These are phyloP conservation scores for Nipponacmea schrenckii DNA, from an alignment of 2,888 invertebrate species.

Conservation along the genomic window DNA sequence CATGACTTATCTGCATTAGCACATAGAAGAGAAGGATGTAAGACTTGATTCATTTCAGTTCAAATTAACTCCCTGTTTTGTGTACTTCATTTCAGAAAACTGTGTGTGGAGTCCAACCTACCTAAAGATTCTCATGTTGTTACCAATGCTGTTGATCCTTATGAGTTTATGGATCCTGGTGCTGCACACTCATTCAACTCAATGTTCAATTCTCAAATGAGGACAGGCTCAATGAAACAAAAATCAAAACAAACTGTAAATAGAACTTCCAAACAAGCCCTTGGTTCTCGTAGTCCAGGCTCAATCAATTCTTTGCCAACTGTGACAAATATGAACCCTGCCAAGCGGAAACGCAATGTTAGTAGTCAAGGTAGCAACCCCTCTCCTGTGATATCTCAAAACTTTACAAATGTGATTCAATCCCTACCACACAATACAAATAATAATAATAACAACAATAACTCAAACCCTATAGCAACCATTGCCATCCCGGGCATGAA, in stretches of 20 bases:
- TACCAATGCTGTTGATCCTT: conserved; percentile 59
- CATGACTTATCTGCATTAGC: no score
- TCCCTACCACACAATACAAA: conserved; percentile 15
- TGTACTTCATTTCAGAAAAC: conserved; percentile 51
- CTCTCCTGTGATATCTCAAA: conserved; percentile 14
- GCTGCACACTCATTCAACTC: conserved; percentile 25
- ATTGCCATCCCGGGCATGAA: conserved; percentile 50
- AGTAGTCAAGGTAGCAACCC: conserved; percentile 28
- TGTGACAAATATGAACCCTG: conserved; percentile 19
- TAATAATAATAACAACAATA: conserved; percentile 24
- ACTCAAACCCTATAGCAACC: conserved; percentile 40
- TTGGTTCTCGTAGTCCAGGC: conserved; percentile 20
- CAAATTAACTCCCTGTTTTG: no score
- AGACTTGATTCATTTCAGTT: no score
- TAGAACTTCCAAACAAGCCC: conserved; percentile 28
- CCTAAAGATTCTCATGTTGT: conserved; percentile 55
- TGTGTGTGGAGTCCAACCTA: conserved; percentile 63
- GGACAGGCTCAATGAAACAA: conserved; percentile 42
- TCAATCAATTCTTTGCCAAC: conserved; percentile 7
- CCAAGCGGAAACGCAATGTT: conserved; percentile 52
- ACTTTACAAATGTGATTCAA: conserved; percentile 16
- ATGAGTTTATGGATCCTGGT: conserved; percentile 58
- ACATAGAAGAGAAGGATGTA: no score
- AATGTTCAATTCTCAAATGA: conserved; percentile 32
- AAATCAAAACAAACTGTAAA: conserved; percentile 45